Conservation (phyloP, 2,113 vertebrate genomes). For the Elachura formosa region DNA sequence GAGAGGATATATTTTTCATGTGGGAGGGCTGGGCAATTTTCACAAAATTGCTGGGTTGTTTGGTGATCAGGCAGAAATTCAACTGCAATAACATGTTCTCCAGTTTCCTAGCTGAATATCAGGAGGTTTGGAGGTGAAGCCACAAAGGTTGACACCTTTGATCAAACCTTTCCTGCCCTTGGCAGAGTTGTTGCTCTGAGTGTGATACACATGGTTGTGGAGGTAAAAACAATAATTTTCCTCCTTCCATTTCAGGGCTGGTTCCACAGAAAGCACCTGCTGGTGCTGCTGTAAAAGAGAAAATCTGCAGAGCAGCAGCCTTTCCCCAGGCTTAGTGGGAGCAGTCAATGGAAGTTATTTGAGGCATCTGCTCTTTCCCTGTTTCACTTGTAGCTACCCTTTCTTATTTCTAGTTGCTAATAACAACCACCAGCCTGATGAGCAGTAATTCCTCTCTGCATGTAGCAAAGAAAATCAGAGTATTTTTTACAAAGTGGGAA, state of each 20-base stretch:
- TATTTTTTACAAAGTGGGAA: not conserved
- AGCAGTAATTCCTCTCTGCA: not conserved
- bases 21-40: conserved; percentile 44
- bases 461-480: not conserved
- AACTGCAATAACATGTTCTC: conserved; percentile 39
- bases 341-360: not conserved
- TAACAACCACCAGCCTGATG: not conserved
- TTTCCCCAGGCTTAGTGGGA: not conserved
- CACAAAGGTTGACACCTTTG: conserved; percentile 12
- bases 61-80: conserved; percentile 47
- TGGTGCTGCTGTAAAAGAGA: not conserved
- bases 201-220: not conserved
- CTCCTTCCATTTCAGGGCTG: not conserved
- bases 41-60: conserved; percentile 14
- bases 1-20: not conserved
- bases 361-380: not conserved
- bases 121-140: conserved; percentile 10
- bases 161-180: conserved; percentile 1
- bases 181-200: not conserved
- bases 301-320: not conserved
- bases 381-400: not conserved
- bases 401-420: not conserved
- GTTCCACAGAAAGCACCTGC: not conserved
- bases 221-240: not conserved
- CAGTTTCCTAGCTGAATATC: not conserved